These are phyloP conservation scores for Oreonectes daqikongensis DNA, from an alignment of 2,797 vertebrate genomes.

Conservation along the genomic window DNA sequence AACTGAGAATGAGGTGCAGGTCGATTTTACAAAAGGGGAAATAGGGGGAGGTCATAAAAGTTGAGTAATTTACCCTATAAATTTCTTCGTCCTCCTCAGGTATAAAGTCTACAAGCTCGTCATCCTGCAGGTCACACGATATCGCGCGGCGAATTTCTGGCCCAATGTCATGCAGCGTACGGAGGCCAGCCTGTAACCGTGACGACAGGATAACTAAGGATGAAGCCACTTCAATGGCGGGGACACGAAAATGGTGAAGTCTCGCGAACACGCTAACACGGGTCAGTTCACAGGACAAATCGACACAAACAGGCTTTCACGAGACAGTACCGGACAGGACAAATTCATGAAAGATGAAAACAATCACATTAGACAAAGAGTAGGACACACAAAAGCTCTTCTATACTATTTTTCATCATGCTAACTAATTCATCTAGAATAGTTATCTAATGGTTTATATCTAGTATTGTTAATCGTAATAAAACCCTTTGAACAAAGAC, in stretches of 20 bases:
- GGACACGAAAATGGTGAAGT: conserved; percentile 38
- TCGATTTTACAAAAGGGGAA: conserved; percentile 40
- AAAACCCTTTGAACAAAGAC: conserved; percentile 17
- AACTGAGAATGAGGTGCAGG: conserved; percentile 34
- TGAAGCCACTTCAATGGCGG: conserved; percentile 10
- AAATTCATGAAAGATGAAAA: conserved; percentile 59
- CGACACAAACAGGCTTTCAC: conserved; percentile 62
- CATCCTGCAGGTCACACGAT: conserved; percentile 99
- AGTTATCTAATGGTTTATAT: too few relatives aligned
- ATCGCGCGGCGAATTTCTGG: conserved; percentile 99
- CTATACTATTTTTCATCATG: neutral
- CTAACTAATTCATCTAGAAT: too few relatives aligned
- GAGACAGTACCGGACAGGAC: conserved; percentile 65
- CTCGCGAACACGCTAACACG: conserved; percentile 29
- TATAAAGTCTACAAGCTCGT: conserved; percentile 96
- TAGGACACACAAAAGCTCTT: conserved; percentile 44
- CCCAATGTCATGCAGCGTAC: conserved; percentile 99
- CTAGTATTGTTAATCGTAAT: neutral
- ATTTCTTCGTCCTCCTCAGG: conserved; percentile 96
- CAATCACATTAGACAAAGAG: conserved; percentile 63
- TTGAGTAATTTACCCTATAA: conserved; percentile 92
- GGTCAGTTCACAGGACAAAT: conserved; percentile 41
- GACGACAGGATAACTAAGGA: conserved; percentile 70
- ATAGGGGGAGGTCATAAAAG: conserved; percentile 54
- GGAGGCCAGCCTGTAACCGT: conserved; percentile 97